Base-by-base conservation (phyloP, 1,140 invertebrate genomes). In the Halotydeus destructor region DNA sequence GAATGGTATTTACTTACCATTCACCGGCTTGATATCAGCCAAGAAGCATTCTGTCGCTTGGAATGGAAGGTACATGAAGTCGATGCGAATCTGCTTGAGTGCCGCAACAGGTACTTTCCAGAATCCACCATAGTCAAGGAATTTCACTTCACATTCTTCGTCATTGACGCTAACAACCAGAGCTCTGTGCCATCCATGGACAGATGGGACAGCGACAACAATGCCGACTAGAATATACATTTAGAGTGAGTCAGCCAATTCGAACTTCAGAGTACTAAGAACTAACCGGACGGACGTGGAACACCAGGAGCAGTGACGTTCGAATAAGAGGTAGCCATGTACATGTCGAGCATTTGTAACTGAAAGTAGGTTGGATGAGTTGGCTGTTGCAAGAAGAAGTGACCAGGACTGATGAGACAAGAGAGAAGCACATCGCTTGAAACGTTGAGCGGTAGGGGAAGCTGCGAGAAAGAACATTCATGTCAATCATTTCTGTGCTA, bases 111-210 rank as follows among this genome's bases (percentile, higher is more conserved):
- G 69, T n/a, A 89, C 65, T 27, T 66, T 68, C 52, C 73, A 70
- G 58, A 80, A 96, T 34, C 88, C 89, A 22, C 91, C 91, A 57
- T 86, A 85, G 63, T 96, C 91, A 1, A 96, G 71, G 57, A 85
- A 75, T 61, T 78, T 78, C 25, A 93, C 71, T 43, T 83, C 66
- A 54, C 76, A 77, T n/a, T 71, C 57, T 14, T 52, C 41, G 33
- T 52, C 45, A 18, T 58, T 46, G 1, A 61, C 52, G 32, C 70
- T 68, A 12, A 85, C 70, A 2, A 94, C 71, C 57, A 76, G 74
- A 1, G 78, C 82, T 51, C 89, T 70, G 56, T 79, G 86, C 89
- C 89, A 96, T 51, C 72, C 72, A 45, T 73, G 71, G 50, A 73
- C 69, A 40, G 75, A 72, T 32, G 76, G 75, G 12, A 81, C 80